Percentiles rank a stretch among this genome's conserved stretches.
phyloP scores from a whole-genome alignment of 2,888 invertebrate species.

The Chalcosyrphus nemorum region DNA sequence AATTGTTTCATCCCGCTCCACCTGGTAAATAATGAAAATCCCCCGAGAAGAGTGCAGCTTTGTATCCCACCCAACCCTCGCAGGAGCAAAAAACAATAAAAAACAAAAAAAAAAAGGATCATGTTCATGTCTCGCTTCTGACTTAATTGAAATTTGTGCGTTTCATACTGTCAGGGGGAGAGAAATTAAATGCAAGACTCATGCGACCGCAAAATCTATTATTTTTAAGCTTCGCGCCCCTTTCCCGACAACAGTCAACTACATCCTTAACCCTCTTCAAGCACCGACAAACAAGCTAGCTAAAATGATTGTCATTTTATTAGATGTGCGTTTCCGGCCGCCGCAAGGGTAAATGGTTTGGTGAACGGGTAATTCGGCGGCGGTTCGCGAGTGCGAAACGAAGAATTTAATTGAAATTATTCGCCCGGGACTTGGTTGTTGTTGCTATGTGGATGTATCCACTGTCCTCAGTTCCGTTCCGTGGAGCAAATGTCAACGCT shows the following conservation, averaged over 20 bases:
- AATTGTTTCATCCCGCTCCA: neutral
- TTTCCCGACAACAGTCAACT: neutral
- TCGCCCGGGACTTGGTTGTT: neutral
- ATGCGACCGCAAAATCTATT: constrained; percentile 12
- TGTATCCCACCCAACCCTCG: neutral
- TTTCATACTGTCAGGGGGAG: neutral
- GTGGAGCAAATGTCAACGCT: constrained; percentile 11
- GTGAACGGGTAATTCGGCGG: neutral
- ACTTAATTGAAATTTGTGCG: constrained; percentile 17
- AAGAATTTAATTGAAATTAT: constrained; percentile 40
- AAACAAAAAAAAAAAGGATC: neutral
- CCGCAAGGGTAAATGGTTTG: neutral
- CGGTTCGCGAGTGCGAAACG: neutral
- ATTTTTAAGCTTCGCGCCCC: neutral
- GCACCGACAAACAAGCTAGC: neutral
- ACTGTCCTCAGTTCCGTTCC: neutral
- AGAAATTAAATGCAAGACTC: constrained; percentile 18
- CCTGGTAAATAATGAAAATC: neutral
- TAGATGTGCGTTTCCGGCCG: constrained; percentile 4
- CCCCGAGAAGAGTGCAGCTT: neutral
- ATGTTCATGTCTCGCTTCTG: neutral
- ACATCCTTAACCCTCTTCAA: neutral
- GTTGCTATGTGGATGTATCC: neutral
- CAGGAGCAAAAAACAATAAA: neutral
- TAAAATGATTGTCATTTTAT: constrained; percentile 10